These are phyloP conservation scores for Barbus barbus DNA, from an alignment of 2,113 vertebrate genomes.

Conservation along the genomic window DNA sequence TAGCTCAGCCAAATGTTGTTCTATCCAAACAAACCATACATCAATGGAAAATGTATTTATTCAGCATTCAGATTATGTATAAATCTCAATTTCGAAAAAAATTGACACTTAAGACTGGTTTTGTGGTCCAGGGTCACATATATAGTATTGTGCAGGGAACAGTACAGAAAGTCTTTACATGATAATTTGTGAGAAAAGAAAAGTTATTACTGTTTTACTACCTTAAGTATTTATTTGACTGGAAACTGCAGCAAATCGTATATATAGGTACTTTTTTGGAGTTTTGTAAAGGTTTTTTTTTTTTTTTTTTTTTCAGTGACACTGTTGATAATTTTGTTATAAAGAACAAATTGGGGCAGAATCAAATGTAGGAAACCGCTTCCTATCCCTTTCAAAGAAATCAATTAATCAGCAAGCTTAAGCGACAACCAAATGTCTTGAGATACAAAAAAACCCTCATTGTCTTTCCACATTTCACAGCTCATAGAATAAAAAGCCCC, in stretches of 20 bases:
- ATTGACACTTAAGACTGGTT: no score
- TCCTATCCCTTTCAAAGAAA: background rate
- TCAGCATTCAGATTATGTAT: no score
- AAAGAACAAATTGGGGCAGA: background rate
- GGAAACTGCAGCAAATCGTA: background rate
- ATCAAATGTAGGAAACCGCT: background rate
- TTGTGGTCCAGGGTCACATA: no score
- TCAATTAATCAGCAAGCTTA: constrained; percentile 37
- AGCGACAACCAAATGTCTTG: constrained; percentile 29
- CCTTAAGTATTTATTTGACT: background rate
- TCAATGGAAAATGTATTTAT: no score
- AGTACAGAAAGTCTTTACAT: background rate
- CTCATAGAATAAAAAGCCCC: constrained; percentile 63
- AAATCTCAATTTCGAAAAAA: no score
- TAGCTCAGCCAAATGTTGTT: no score
- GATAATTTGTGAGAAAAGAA: background rate
- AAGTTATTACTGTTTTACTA: background rate
- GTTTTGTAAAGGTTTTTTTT: no score
- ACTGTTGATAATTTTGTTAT: background rate
- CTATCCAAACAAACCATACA: no score
- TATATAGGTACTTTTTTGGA: background rate
- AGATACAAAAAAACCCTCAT: constrained; percentile 18
- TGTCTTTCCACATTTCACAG: constrained; percentile 25
- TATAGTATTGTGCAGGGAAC: background rate
- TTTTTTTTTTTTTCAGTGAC: background rate